These are phyloP conservation scores for Austrofundulus limnaeus DNA, from an alignment of 2,113 vertebrate genomes.

Conservation along the genomic window DNA sequence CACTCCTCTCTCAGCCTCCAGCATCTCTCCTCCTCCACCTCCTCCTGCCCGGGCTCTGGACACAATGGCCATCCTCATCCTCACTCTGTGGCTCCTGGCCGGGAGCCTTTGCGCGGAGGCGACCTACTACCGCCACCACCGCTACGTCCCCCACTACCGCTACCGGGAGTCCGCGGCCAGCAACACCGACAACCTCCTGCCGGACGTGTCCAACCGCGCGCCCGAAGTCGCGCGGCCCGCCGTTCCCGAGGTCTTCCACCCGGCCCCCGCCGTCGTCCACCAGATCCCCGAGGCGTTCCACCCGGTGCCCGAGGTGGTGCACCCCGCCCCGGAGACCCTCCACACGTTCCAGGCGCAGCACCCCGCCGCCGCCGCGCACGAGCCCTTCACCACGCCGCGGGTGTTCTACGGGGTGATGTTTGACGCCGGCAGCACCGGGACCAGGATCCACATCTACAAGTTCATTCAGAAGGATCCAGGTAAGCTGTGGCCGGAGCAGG, in stretches of 20 bases:
- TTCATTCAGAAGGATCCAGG: slow-evolving; percentile 92
- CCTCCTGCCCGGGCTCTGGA: slow-evolving; percentile 31
- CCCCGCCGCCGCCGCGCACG: slow-evolving; percentile 2
- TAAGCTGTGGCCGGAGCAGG: too few relatives aligned
- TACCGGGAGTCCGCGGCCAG: slow-evolving; percentile 78
- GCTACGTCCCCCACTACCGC: slow-evolving; percentile 76
- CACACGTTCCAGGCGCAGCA: slow-evolving; percentile 18
- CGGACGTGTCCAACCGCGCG: slow-evolving; percentile 78
- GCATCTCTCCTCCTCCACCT: slow-evolving; percentile 32
- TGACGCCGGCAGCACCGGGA: slow-evolving; percentile 96
- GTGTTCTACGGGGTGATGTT: slow-evolving; percentile 96
- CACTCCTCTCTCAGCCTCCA: slow-evolving; percentile 49
- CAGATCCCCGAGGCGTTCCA: slow-evolving; percentile 64
- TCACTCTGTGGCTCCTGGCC: slow-evolving; percentile 76
- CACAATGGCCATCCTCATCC: slow-evolving; percentile 78
- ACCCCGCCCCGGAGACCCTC: slow-evolving; percentile 64
- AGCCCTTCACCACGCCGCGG: slow-evolving; percentile 65
- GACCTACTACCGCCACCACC: slow-evolving; percentile 78
- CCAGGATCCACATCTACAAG: slow-evolving; percentile 95
- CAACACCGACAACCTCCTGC: slow-evolving; percentile 88
- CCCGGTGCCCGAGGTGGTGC: slow-evolving; percentile 64
- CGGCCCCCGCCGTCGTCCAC: slow-evolving; percentile 60
- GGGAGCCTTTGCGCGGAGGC: slow-evolving; percentile 77
- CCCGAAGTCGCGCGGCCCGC: slow-evolving; percentile 59
- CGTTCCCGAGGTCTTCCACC: slow-evolving; percentile 61